Percentiles rank a stretch among this genome's conserved stretches.
phyloP scores from a whole-genome alignment of 2,888 invertebrate species.

The Hypomecis atomaria region DNA sequence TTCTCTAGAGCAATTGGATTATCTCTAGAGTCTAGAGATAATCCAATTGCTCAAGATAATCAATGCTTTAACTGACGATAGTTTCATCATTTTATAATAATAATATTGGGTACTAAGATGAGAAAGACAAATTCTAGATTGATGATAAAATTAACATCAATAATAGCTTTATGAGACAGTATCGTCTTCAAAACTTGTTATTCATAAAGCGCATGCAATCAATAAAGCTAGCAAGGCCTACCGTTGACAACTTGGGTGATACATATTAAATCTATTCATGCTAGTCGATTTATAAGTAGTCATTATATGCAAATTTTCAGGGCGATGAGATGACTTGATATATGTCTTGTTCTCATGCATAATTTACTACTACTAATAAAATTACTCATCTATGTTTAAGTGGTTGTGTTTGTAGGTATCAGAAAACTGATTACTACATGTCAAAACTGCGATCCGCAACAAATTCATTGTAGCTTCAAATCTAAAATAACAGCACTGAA shows the following conservation, averaged over 20 bases:
- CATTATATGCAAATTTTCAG: conserved; percentile 74
- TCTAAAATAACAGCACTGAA: neutral
- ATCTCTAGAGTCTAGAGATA: too few species aligned
- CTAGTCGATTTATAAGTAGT: conserved; percentile 74
- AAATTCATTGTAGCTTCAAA: too few species aligned
- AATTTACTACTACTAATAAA: neutral
- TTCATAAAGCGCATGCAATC: conserved; percentile 49
- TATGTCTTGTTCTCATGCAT: neutral
- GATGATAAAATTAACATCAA: neutral
- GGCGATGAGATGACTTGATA: conserved; percentile 2
- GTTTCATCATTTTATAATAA: neutral
- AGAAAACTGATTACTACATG: too few species aligned
- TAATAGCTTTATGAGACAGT: conserved; percentile 5
- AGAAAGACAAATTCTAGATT: neutral
- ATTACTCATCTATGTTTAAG: neutral
- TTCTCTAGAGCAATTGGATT: too few species aligned
- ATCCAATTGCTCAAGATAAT: too few species aligned
- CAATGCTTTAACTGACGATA: neutral
- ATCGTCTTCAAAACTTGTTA: conserved; percentile 40
- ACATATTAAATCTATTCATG: conserved; percentile 62
- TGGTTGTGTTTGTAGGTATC: too few species aligned
- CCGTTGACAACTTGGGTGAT: conserved; percentile 69
- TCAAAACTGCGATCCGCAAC: too few species aligned
- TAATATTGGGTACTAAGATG: too few species aligned
- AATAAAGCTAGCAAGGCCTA: conserved; percentile 68